Conservation (phyloP, 1,140 invertebrate genomes). For the Drosophila kikkawai region DNA sequence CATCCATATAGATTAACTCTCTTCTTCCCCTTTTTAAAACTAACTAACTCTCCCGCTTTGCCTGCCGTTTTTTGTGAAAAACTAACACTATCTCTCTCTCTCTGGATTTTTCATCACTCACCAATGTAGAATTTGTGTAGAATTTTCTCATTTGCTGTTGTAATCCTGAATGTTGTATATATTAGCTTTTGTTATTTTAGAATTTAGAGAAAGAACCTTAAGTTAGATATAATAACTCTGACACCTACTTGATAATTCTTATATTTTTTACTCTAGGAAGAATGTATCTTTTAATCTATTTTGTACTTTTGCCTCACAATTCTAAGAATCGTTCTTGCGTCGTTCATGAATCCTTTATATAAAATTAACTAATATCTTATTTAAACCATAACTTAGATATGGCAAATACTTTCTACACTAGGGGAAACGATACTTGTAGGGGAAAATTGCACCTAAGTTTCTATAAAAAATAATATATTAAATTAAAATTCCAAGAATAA, state of each 20-base stretch:
- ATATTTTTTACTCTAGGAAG: background rate
- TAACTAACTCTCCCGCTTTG: conserved; percentile 38
- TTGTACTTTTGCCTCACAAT: background rate
- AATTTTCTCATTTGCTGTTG: conserved; percentile 60
- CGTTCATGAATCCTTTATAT: background rate
- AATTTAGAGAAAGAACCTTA: conserved; percentile 12
- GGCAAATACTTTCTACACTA: background rate
- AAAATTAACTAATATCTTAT: no score
- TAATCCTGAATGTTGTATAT: conserved; percentile 46
- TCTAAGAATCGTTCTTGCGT: background rate
- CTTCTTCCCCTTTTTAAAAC: conserved; percentile 5
- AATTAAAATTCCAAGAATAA: background rate
- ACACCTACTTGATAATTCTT: background rate
- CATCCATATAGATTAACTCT: conserved; percentile 46
- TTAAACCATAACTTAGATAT: no score
- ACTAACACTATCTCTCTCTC: conserved; percentile 2
- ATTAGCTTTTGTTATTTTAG: conserved; percentile 15
- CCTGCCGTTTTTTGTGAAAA: conserved; percentile 29
- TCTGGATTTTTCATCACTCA: conserved; percentile 25
- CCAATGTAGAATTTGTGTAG: conserved; percentile 1
- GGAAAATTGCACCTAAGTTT: background rate
- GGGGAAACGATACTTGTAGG: no score
- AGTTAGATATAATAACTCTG: conserved; percentile 18
- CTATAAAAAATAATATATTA: background rate
- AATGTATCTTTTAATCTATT: background rate